Evolutionary conservation across 2,797 vertebrate species (phyloP).

Genomic region (Enteromius afrohamiltoni): DNA sequence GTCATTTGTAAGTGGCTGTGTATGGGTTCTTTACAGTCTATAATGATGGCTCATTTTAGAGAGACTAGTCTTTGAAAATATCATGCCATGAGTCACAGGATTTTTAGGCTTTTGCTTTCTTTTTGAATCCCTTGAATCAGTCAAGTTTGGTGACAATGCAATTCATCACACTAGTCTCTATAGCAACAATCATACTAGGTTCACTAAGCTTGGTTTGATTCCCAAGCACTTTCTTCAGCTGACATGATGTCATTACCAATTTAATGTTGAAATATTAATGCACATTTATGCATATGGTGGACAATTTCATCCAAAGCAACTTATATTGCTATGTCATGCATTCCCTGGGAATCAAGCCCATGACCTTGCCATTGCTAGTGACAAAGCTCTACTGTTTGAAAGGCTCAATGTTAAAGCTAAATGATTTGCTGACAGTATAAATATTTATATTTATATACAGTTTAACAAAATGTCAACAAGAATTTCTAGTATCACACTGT

Average conservation of each 20-base stretch:
- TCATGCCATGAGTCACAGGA: not conserved
- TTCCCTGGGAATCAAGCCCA: not conserved
- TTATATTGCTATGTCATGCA: not conserved
- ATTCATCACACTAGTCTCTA: slow-evolving; percentile 19
- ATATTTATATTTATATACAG: not conserved
- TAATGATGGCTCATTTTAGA: slow-evolving; percentile 22
- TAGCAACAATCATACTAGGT: slow-evolving; percentile 24
- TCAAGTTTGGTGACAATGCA: slow-evolving; percentile 29
- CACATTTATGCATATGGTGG: not conserved
- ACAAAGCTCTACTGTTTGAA: not conserved
- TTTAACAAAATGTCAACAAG: not conserved
- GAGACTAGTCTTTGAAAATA: slow-evolving; percentile 18
- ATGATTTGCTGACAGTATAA: not conserved
- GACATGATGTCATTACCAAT: slow-evolving; percentile 16
- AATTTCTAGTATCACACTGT: not conserved
- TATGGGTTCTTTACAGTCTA: slow-evolving; percentile 1
- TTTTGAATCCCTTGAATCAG: slow-evolving; percentile 11
- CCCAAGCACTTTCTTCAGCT: not conserved
- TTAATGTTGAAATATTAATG: not conserved
- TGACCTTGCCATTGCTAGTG: not conserved
- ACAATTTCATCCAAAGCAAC: not conserved
- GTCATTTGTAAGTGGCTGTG: not conserved
- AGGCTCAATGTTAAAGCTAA: not conserved
- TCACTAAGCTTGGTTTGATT: slow-evolving; percentile 23
- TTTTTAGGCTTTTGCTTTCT: slow-evolving; percentile 5